A percentile compares a stretch with the other conserved stretches of the same genome.
These are phyloP conservation scores for Palythoa grandis DNA, from an alignment of 92 coral and sea anemone species.

Conservation along the genomic window DNA sequence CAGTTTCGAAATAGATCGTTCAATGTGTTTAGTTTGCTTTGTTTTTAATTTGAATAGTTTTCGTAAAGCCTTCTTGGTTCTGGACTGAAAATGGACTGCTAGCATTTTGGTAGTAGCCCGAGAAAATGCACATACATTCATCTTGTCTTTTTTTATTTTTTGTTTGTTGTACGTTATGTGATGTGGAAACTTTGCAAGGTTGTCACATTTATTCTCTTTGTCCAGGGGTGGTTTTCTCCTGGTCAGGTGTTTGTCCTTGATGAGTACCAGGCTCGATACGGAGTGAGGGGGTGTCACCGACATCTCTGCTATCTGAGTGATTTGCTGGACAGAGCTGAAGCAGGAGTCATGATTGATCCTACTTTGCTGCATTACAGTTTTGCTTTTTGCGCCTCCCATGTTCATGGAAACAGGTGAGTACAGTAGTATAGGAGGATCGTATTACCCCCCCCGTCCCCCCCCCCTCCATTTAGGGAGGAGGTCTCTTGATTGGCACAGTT, in stretches of 20 bases:
- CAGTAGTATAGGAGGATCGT: background rate
- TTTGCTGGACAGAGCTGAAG: conserved; percentile 90
- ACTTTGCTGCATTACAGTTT: conserved; percentile 96
- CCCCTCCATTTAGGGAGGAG: too few relatives aligned
- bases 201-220: background rate
- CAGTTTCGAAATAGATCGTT: too few relatives aligned
- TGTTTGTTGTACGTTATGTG: too few relatives aligned
- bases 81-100: too few relatives aligned
- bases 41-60: too few relatives aligned
- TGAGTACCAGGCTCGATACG: conserved; percentile 97
- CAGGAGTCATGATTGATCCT: conserved; percentile 87
- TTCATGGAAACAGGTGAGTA: conserved; percentile 91
- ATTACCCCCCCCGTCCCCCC: too few relatives aligned
- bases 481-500: background rate
- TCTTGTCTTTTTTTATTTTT: too few relatives aligned
- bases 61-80: too few relatives aligned
- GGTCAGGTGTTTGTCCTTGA: conserved; percentile 98
- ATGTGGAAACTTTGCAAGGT: background rate
- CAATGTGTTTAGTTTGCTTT: too few relatives aligned
- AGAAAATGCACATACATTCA: too few relatives aligned
- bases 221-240: conserved; percentile 99
- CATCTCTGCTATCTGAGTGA: conserved; percentile 89
- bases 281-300: conserved; percentile 97
- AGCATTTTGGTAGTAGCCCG: too few relatives aligned
- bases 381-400: conserved; percentile 99